Evolutionary conservation across 2,113 vertebrate species (phyloP).

Genomic region (Hippocampus zosterae): DNA sequence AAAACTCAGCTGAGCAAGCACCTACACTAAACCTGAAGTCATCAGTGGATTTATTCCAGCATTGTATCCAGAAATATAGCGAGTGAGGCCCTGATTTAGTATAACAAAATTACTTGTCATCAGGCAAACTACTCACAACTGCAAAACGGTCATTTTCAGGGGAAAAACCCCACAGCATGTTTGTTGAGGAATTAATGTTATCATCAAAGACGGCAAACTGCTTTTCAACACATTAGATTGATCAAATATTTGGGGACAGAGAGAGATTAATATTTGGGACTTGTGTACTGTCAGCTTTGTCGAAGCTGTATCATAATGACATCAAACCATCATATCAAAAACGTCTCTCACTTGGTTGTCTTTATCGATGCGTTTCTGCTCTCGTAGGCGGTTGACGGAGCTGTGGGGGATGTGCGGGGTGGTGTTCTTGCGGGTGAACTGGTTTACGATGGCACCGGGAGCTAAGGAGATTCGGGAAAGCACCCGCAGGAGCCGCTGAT

Average conservation of each 20-base stretch:
- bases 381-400: conserved; percentile 84
- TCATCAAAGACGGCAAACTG: no score
- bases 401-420: conserved; percentile 73
- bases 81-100: not conserved
- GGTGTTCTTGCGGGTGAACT: conserved; percentile 11
- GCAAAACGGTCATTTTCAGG: not conserved
- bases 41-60: not conserved
- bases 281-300: no score
- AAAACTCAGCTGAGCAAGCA: not conserved
- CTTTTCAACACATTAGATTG: no score
- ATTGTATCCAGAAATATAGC: not conserved
- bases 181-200: no score
- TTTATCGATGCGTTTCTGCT: conserved; percentile 87
- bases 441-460: conserved; percentile 40
- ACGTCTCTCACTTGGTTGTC: conserved; percentile 85
- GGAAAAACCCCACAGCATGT: not conserved
- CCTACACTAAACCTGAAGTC: not conserved
- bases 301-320: no score
- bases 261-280: no score
- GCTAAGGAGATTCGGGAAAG: conserved; percentile 74
- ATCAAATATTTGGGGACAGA: no score
- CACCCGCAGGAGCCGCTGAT: conserved; percentile 84
- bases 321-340: no score
- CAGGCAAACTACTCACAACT: not conserved
- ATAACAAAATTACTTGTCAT: no score